These are phyloP conservation scores for Temnothorax rugatulus DNA, from an alignment of 2,888 invertebrate species.

Conservation along the genomic window DNA sequence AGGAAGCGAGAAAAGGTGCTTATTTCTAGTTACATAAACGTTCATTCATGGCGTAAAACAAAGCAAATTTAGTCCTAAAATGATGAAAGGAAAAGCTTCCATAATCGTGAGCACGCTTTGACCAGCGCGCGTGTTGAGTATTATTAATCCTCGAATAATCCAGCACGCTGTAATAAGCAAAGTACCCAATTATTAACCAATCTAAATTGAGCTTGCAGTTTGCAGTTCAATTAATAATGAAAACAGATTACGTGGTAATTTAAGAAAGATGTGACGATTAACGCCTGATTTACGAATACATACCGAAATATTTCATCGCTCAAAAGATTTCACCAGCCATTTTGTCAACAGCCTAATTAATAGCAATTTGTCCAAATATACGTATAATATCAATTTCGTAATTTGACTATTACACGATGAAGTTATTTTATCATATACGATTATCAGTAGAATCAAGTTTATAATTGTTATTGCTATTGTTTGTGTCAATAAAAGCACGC, in stretches of 20 bases:
- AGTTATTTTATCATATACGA: slow-evolving; percentile 5
- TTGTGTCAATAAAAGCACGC: slow-evolving; percentile 11
- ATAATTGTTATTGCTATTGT: slow-evolving; percentile 17
- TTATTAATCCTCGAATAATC: slow-evolving; percentile 52
- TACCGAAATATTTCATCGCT: background rate
- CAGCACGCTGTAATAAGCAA: slow-evolving; percentile 23
- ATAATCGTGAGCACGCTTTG: slow-evolving; percentile 44
- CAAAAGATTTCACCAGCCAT: background rate
- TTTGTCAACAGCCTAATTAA: slow-evolving; percentile 27
- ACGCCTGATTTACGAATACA: background rate
- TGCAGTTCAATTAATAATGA: background rate
- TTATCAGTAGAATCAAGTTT: slow-evolving; percentile 40
- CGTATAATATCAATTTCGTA: slow-evolving; percentile 15
- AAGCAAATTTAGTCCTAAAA: slow-evolving; percentile 35
- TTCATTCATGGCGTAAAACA: slow-evolving; percentile 37
- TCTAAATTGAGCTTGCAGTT: background rate
- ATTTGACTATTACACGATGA: slow-evolving; percentile 4
- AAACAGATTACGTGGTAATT: slow-evolving; percentile 9
- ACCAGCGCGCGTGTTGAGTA: slow-evolving; percentile 22
- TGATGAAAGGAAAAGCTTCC: slow-evolving; percentile 47
- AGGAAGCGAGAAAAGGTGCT: slow-evolving; percentile 43
- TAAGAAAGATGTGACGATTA: background rate
- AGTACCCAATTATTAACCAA: slow-evolving; percentile 30
- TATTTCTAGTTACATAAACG: slow-evolving; percentile 24
- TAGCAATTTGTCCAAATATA: slow-evolving; percentile 21